These are phyloP conservation scores for zebrafish (Danio rerio) DNA, from an alignment of 2,113 vertebrate species.

Conservation along the genomic window DNA sequence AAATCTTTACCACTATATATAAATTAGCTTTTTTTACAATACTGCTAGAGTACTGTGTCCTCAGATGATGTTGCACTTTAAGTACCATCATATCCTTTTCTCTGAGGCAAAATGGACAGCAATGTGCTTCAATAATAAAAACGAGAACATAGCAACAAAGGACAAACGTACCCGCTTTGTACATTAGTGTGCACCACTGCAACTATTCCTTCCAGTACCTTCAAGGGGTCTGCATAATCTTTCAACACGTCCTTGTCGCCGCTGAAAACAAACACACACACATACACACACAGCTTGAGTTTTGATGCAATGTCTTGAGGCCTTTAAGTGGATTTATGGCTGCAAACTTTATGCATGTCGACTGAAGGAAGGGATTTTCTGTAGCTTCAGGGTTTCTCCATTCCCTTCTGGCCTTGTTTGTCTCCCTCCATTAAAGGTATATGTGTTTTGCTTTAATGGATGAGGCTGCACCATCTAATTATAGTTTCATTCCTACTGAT, in stretches of 20 bases:
- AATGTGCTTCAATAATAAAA: neutral
- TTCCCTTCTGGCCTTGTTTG: conserved; percentile 3
- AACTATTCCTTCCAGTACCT: conserved; percentile 74
- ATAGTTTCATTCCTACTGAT: neutral
- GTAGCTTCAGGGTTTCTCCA: conserved; percentile 5
- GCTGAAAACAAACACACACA: conserved; percentile 62
- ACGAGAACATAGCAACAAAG: conserved; percentile 6
- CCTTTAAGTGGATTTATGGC: conserved; percentile 10
- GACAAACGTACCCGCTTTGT: conserved; percentile 68
- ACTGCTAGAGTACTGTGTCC: neutral
- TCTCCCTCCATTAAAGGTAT: conserved; percentile 21
- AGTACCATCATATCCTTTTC: neutral
- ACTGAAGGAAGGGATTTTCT: conserved; percentile 20
- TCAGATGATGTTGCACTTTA: neutral
- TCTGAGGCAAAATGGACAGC: neutral
- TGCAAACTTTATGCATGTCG: conserved; percentile 28
- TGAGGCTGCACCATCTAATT: conserved; percentile 14
- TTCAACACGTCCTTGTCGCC: conserved; percentile 66
- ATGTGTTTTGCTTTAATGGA: neutral
- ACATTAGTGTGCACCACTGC: conserved; percentile 73
- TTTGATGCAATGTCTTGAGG: conserved; percentile 34
- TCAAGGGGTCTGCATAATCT: conserved; percentile 70
- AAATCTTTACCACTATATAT: neutral
- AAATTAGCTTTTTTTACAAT: neutral
- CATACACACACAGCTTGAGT: conserved; percentile 41